Base-by-base conservation (phyloP, 2,888 invertebrate species). In the Hirtodrosophila cameraria region DNA sequence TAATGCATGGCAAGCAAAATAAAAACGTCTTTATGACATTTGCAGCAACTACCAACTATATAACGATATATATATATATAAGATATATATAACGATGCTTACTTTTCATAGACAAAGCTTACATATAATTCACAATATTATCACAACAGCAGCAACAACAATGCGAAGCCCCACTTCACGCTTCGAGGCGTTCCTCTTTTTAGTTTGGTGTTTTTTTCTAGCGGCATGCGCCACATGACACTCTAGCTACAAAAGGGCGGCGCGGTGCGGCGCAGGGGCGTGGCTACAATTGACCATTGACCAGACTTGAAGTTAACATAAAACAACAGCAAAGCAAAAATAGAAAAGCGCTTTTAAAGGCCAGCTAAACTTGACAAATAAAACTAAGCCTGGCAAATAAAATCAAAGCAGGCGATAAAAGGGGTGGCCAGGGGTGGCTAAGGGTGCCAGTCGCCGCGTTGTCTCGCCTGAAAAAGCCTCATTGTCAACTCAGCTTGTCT, bases 221-320 rank as follows among this genome's bases (percentile, higher is more conserved):
- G 65, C 67, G 76, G 86, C 80, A 66, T 79, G 76, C 74, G 86
- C 86, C 86, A 81, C 80, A 83, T 83, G 86, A 81, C 80, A 81
- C 86, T 83, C 66, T 65, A 59, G 15, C 52, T n/a, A n/a, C n/a
- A n/a, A 16, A 46, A 33, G 41, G 53, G 53, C 59, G 25, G 7
- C 23, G 42, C 20, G 15, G 23, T 5, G 23, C n/a, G 42, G 31
- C n/a, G 27, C 38, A 33, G 43, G 49, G 70, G 36, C 55, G 53
- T 48, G 45, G 48, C 46, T 53, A 45, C 61, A 57, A 48, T 72
- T 82, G 86, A 85, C 86, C 83, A 79, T 85, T 80, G 80, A 79
- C 80, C 80, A 85, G 74, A 65, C 69, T 43, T 39, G n/a, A 53
- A 54, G 48, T 16, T 39, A 43, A 38, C 36, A 33, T 41, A 27